These are phyloP conservation scores for Hepsetus odoe DNA, from an alignment of 2,113 vertebrate genomes.

Conservation along the genomic window DNA sequence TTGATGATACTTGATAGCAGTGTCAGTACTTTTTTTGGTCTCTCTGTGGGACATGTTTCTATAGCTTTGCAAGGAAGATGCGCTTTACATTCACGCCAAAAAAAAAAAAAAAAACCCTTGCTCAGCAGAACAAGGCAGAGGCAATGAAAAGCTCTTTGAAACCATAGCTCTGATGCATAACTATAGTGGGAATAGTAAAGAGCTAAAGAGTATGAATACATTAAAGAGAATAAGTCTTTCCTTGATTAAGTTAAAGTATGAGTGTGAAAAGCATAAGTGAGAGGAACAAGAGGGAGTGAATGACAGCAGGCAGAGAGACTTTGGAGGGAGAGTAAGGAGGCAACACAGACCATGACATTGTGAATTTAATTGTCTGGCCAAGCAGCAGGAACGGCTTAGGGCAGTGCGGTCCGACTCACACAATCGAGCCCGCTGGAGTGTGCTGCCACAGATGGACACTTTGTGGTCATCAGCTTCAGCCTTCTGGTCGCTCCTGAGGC, in stretches of 20 bases:
- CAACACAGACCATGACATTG: slow-evolving; percentile 11
- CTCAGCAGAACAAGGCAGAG: background rate
- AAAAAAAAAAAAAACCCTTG: background rate
- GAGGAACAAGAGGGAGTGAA: background rate
- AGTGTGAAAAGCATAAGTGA: background rate
- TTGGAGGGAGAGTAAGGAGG: slow-evolving; percentile 13
- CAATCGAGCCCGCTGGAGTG: slow-evolving; percentile 1
- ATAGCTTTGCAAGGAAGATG: background rate
- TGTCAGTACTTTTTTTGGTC: slow-evolving; percentile 15
- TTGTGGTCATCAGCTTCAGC: background rate
- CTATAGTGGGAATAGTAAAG: background rate
- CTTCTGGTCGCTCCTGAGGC: background rate
- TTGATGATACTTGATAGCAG: background rate
- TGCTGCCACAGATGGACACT: slow-evolving; percentile 5
- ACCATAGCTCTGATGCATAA: background rate
- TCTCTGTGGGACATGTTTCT: background rate
- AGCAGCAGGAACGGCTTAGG: slow-evolving; percentile 4
- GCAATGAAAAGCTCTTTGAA: background rate
- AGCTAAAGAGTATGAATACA: background rate
- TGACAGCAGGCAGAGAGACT: background rate
- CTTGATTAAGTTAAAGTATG: background rate
- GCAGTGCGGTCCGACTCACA: background rate
- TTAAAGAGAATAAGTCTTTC: background rate
- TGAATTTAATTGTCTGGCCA: slow-evolving; percentile 19
- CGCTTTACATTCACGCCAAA: background rate